A percentile compares a stretch with the other conserved stretches of the same genome.
These are phyloP conservation scores for Magallana ariakensis DNA, from an alignment of 1,140 invertebrate species.

Conservation along the genomic window DNA sequence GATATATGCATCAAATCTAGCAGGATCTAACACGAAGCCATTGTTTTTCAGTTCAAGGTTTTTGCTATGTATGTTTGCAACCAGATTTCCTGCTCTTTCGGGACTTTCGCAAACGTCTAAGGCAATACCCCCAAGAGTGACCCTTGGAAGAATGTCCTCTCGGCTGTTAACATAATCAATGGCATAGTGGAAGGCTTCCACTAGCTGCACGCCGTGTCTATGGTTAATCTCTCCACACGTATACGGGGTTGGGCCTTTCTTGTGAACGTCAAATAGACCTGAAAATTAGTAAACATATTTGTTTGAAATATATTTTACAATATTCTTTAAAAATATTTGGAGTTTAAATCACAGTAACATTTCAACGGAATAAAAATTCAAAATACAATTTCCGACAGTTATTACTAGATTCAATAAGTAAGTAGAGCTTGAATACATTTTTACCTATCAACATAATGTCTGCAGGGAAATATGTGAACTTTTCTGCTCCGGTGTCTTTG, in stretches of 20 bases:
- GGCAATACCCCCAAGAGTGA: constrained; percentile 70
- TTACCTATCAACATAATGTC: constrained; percentile 75
- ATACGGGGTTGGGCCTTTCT: constrained; percentile 72
- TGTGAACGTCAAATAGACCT: constrained; percentile 78
- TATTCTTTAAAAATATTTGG: no score
- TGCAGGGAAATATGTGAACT: constrained; percentile 70
- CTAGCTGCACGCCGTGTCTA: constrained; percentile 73
- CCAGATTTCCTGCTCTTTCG: constrained; percentile 72
- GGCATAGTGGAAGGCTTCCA: constrained; percentile 77
- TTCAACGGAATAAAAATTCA: no score
- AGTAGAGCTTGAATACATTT: not conserved
- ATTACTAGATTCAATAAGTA: no score
- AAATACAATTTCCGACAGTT: not conserved
- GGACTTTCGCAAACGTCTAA: constrained; percentile 76
- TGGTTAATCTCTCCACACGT: constrained; percentile 76
- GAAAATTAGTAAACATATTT: constrained; percentile 44
- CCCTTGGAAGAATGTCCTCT: constrained; percentile 67
- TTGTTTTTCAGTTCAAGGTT: constrained; percentile 58
- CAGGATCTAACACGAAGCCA: constrained; percentile 62
- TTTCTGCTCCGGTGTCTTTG: constrained; percentile 58
- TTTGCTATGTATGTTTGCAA: constrained; percentile 76
- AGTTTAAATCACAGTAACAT: no score
- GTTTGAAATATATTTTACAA: not conserved
- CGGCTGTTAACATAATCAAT: constrained; percentile 73
- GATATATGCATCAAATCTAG: constrained; percentile 72